Conservation (phyloP, 1,140 invertebrate species). For the Agrilus planipennis region DNA sequence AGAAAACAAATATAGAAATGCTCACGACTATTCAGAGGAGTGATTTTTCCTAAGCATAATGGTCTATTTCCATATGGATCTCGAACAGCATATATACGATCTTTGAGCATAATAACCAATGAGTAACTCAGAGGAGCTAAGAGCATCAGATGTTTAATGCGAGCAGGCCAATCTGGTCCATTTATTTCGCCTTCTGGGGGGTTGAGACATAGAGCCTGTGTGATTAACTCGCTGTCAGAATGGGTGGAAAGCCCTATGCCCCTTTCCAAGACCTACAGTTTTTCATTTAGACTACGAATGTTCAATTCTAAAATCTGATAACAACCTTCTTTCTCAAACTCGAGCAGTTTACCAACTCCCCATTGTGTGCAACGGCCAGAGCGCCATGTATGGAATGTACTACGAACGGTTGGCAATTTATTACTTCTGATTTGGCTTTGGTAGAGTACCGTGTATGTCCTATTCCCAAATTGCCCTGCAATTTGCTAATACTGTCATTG, state of each 20-base stretch:
- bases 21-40: slow-evolving; percentile 36
- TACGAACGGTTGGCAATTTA: slow-evolving; percentile 95
- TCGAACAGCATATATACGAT: slow-evolving; percentile 86
- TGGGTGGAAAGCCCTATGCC: slow-evolving; percentile 89
- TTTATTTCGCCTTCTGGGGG: slow-evolving; percentile 79
- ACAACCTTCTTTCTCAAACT: slow-evolving; percentile 62
- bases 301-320: slow-evolving; percentile 6
- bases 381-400: slow-evolving; percentile 91
- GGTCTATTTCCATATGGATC: slow-evolving; percentile 95
- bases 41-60: slow-evolving; percentile 86
- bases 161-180: slow-evolving; percentile 81
- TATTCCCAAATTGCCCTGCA: slow-evolving; percentile 86
- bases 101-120: slow-evolving; percentile 84
- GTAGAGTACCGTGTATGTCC: slow-evolving; percentile 93
- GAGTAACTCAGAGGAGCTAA: slow-evolving; percentile 86
- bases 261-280: slow-evolving; percentile 61
- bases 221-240: slow-evolving; percentile 93
- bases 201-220: slow-evolving; percentile 85
- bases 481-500: slow-evolving; percentile 71
- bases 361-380: slow-evolving; percentile 92
- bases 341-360: slow-evolving; percentile 88
- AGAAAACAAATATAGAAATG: neutral
- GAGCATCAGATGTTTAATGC: slow-evolving; percentile 86
- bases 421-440: slow-evolving; percentile 76
- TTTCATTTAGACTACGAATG: too few relatives aligned